Evolutionary conservation across 2,797 vertebrate species (phyloP).

Genomic region (Momotus momota): DNA sequence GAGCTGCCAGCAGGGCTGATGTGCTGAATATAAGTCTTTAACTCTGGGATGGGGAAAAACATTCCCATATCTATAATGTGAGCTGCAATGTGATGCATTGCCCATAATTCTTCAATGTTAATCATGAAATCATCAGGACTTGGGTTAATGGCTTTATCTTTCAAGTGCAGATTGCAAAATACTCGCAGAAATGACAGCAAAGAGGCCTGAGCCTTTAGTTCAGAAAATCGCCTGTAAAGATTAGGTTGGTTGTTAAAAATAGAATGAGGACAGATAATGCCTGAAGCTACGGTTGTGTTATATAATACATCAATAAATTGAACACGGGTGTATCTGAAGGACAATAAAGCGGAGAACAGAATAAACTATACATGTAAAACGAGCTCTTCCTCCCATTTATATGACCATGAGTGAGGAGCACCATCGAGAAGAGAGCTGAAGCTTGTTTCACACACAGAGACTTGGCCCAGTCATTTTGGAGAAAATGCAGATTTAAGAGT

Average conservation of each 20-base stretch:
- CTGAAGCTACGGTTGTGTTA: slow-evolving; percentile 24
- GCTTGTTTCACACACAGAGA: background rate
- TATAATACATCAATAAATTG: slow-evolving; percentile 16
- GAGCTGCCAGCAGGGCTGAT: background rate
- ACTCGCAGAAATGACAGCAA: background rate
- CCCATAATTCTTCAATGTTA: background rate
- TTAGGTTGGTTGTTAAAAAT: slow-evolving; percentile 20
- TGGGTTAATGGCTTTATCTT: background rate
- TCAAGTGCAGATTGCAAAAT: background rate
- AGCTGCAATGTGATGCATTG: background rate
- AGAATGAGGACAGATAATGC: slow-evolving; percentile 20
- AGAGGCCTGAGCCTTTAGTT: background rate
- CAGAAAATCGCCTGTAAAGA: background rate
- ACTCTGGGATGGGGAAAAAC: background rate
- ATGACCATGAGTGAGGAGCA: background rate
- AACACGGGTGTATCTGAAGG: background rate
- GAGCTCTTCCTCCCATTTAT: background rate
- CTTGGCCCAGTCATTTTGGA: background rate
- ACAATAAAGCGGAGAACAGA: background rate
- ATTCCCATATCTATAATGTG: background rate
- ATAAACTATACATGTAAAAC: background rate
- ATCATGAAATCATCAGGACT: background rate
- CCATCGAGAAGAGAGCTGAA: accelerated
- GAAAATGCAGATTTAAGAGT: background rate
- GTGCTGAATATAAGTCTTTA: background rate